Base-by-base conservation (phyloP, 2,797 vertebrate species). In the Sebastes kiyomatsui region DNA sequence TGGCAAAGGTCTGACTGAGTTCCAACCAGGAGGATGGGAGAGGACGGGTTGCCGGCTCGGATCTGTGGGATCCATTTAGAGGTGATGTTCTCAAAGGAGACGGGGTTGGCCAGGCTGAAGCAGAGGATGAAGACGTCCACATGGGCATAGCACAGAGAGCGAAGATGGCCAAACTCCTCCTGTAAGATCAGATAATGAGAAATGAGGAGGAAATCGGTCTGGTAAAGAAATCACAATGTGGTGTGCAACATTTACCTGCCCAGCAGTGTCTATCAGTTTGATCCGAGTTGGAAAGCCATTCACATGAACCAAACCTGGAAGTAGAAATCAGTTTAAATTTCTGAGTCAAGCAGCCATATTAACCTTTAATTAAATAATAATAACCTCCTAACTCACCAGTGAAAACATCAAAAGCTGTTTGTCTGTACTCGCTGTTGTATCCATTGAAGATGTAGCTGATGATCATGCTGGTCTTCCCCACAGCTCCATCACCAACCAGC, bases 61-160 rank as follows among this genome's bases (percentile, higher is more conserved):
- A 99, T 98, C 93, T 99, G 97, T 0, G 97, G 97, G 86, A 99
- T 97, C 97, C 98, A 98, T 89, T 98, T 99, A 87, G 97, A 97
- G 4, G 96, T 95, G 83, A 99, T 94, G 89, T 97, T 99, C 76
- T 97, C 95, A 87, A 99, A 99, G 67, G 98, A 98, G 30, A 96
- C 95, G 1, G 98, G 98, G 86, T 98, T 97, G 72, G 99, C 97
- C 62, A 99, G 96, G 12, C 98, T 99, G 96, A 99, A 99, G 95
- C 98, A 99, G 33, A 98, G 97, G 88, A 99, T 94, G 95, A 99
- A 99, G 86, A 99, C 97, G 0, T 99, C 98, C 0, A 97, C 97
- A 56, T 98, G 97, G 10, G 96, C 93, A 68, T 98, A 99, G 82
- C 97, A 99, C 75, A 99, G 95, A 0, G 97, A 97, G 73, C 97